phyloP scores from a whole-genome alignment of 2,113 vertebrate genomes.

The Pristiophorus japonicus region DNA sequence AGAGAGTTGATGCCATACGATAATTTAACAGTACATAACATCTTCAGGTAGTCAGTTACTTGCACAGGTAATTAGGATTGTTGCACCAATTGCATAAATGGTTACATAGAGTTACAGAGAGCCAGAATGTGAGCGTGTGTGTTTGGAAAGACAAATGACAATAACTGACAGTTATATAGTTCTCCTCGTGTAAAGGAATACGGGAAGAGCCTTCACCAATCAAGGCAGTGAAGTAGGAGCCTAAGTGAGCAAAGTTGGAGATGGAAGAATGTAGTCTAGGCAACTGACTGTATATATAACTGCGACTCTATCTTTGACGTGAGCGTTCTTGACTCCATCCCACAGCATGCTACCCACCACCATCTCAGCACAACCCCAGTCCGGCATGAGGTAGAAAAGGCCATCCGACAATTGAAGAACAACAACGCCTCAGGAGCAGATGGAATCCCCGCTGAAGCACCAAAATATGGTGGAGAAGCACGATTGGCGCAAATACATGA shows the following conservation, averaged over 20 bases:
- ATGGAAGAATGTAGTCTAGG: neutral
- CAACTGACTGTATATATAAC: neutral
- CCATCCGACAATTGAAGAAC: no score
- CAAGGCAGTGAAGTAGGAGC: neutral
- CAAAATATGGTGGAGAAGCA: no score
- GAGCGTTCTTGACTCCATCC: no score
- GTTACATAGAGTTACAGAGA: neutral
- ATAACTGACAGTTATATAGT: neutral
- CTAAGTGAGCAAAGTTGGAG: neutral
- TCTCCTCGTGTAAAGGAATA: neutral
- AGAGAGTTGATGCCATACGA: neutral
- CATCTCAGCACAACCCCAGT: no score
- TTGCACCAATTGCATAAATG: neutral
- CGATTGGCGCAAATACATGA: no score
- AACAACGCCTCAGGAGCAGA: no score
- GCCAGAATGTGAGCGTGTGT: neutral
- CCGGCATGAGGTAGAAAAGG: no score
- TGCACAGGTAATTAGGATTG: neutral
- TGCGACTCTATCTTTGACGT: no score
- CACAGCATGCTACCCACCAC: no score
- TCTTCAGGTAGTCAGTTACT: conserved; percentile 1
- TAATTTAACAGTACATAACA: neutral
- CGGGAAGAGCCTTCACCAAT: neutral
- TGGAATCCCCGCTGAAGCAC: no score
- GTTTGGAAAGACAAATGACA: neutral